Conservation (phyloP, 1,140 invertebrate genomes). For the Euura lappo region DNA sequence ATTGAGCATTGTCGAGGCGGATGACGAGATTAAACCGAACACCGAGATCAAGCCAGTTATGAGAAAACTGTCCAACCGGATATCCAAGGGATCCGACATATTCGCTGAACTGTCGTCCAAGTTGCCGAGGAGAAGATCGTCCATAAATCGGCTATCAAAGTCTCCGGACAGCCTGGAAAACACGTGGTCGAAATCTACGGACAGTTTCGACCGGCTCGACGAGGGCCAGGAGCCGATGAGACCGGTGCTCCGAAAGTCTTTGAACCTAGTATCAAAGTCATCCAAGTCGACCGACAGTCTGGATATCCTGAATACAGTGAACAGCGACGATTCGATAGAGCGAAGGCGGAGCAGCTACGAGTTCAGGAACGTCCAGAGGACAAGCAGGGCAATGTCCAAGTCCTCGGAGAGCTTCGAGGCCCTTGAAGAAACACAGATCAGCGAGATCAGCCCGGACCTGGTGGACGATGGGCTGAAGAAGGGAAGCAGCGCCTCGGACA, state of each 20-base stretch:
- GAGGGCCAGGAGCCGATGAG: conserved; percentile 38
- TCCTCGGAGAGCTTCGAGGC: conserved; percentile 54
- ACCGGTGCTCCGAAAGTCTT: conserved; percentile 27
- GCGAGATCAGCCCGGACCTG: conserved; percentile 8
- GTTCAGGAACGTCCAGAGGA: conserved; percentile 25
- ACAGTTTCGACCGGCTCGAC: conserved; percentile 44
- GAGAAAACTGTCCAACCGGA: conserved; percentile 37
- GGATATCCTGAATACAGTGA: conserved; percentile 32
- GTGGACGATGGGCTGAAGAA: conserved; percentile 40
- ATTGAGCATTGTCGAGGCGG: conserved; percentile 19
- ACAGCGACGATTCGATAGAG: conserved; percentile 49
- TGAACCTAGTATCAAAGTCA: conserved; percentile 42
- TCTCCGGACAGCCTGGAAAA: conserved; percentile 52
- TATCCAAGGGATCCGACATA: conserved; percentile 42
- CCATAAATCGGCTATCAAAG: conserved; percentile 43
- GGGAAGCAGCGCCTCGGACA: conserved; percentile 49
- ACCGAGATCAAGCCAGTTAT: conserved; percentile 26
- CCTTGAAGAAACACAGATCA: conserved; percentile 26
- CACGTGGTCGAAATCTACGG: conserved; percentile 44
- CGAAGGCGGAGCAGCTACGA: conserved; percentile 49
- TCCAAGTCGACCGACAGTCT: conserved; percentile 53
- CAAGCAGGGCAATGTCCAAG: conserved; percentile 45
- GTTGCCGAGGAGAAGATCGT: conserved; percentile 39
- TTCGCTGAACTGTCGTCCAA: conserved; percentile 41
- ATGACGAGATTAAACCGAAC: conserved; percentile 21